Base-by-base conservation (phyloP, 1,140 invertebrate species). In the Chrysomallon squamiferum region DNA sequence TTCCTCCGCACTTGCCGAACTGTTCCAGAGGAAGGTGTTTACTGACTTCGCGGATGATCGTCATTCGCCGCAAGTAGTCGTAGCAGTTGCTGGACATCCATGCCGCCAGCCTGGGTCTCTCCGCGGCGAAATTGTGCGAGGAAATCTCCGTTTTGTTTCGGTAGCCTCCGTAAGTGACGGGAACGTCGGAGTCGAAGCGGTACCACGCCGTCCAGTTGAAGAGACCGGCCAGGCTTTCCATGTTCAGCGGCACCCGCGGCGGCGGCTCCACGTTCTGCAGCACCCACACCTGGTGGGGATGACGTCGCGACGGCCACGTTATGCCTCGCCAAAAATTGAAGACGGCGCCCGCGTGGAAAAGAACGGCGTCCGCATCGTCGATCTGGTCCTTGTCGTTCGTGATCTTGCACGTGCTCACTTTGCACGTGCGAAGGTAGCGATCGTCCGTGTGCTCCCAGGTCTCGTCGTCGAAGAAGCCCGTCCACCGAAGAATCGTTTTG, bases 31-130 rank as follows among this genome's bases (percentile, higher is more conserved):
- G 50, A 27, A 54, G 50, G 69, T 88, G 80, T 33, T 84, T 84
- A 66, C 86, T 74, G 11, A 92, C 74, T 66, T 89, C 77, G 13
- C 76, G 56, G 0, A 89, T 88, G 67, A 88, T 89, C 1, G 80
- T 47, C 68, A 89, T 86, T n/a, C 91, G 80, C 1, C 81, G 77
- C 67, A 88, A 89, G 27, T 69, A 77, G 0, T 90, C 86, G 11
- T 79, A 22, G 72, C 91, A 92, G 71, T 91, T 88, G 57, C 89
- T 89, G 5, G 90, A 88, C 67, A 91, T 88, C 88, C 89, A 90
- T 1, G 87, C 87, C 0, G 88, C 88, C 59, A 77, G 69, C 20
- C 74, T 74, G 27, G 70, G 63, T 66, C 80, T 81, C 9, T 67
- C 64, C 18, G 15, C 41, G 6, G 67, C 38, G 45, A 54, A 73